Conservation (phyloP, 2,113 vertebrate species). For the Plecturocebus donacophilus region DNA sequence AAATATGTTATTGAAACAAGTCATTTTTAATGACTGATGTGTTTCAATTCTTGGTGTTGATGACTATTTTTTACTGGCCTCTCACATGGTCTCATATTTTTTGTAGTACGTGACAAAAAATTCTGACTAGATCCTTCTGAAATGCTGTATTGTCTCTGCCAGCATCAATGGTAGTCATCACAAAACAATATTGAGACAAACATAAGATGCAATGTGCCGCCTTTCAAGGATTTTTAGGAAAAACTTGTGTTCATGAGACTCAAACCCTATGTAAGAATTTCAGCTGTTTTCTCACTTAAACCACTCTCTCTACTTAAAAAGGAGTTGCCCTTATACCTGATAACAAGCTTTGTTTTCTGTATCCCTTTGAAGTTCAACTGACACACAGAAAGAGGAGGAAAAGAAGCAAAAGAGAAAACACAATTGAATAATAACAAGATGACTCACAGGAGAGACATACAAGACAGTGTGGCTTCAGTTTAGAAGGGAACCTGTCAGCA, state of each 20-base stretch:
- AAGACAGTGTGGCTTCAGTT: background rate
- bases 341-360: conserved; percentile 54
- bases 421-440: conserved; percentile 45
- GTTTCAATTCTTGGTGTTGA: background rate
- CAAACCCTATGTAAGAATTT: background rate
- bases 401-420: background rate
- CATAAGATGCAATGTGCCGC: fast-evolving
- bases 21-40: background rate
- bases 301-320: background rate
- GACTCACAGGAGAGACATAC: conserved; percentile 13
- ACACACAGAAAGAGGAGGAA: background rate
- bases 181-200: background rate
- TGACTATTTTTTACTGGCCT: background rate
- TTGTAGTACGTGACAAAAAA: background rate
- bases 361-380: conserved; percentile 41
- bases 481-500: fast-evolving
- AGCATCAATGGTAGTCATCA: too few relatives aligned
- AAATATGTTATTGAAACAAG: background rate
- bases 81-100: too few relatives aligned
- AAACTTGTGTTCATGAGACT: background rate
- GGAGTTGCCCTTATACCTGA: conserved; percentile 12
- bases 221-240: background rate
- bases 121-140: background rate
- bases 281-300: background rate
- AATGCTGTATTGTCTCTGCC: background rate